Base-by-base conservation (phyloP, 1,140 invertebrate genomes). In the Cotesia typhae region DNA sequence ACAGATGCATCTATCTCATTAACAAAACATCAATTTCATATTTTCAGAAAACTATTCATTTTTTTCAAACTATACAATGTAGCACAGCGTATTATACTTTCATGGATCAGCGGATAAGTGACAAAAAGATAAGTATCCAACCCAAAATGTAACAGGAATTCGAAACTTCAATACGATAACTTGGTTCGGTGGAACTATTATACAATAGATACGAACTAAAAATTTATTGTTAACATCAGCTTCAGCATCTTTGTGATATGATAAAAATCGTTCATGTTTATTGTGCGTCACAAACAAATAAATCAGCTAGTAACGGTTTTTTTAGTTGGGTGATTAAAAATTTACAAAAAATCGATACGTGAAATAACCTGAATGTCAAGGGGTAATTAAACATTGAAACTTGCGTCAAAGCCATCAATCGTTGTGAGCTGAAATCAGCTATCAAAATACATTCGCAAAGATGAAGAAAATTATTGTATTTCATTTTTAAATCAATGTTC, bases 71-170 rank as follows among this genome's bases (percentile, higher is more conserved):
- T 67, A 67, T 47, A 12, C 14, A 6, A 14, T 67, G 7, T 28
- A 28, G 28, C 28, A 63, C 35, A n/a, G 1, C 28, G 28, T 55
- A 53, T 55, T 55, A 28, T 47, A 38, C 14, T 67, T 36, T 37
- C 4, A 53, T 17, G 51, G 14, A 35, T 47, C 66, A 67, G 17
- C 10, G 47, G 20, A 7, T 53, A n/a, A 12, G 47, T 14, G 12
- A 28, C 63, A 4, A 47, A 65, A 37, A 14, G 38, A 71, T 64
- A 64, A 71, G 59, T 71, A 52, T 71, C 60, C 38, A 28, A 28
- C 28, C 65, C 38, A 12, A 14, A 41, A 51, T 20, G 51, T 35
- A 70, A 61, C 53, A 47, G 59, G 57, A 52, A 64, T 71, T 64
- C n/a, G 28, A 14, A 64, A 71, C 59, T 71, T 71, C 47, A 12